These are phyloP conservation scores for Tragelaphus strepsiceros DNA, from an alignment of 2,113 vertebrate genomes.

Conservation along the genomic window DNA sequence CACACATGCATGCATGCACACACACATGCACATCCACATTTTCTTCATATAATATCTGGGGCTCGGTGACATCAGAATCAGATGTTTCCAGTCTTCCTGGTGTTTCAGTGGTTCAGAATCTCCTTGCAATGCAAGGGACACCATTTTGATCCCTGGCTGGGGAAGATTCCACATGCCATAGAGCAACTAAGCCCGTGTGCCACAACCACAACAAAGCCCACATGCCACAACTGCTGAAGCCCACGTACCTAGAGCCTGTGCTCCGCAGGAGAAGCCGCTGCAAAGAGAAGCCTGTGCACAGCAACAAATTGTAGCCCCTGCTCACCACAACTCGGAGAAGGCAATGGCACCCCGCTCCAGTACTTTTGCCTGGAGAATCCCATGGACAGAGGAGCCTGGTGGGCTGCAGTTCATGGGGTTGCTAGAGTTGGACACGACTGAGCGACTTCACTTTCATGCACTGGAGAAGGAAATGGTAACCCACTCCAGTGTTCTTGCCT, in stretches of 20 bases:
- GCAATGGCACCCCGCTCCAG: no score
- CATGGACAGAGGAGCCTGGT: no score
- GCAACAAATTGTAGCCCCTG: background rate
- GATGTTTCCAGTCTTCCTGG: background rate
- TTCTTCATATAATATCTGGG: background rate
- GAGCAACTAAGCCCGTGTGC: background rate
- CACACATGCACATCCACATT: background rate
- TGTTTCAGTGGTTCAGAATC: background rate
- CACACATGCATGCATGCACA: rapidly evolving
- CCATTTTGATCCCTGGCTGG: background rate
- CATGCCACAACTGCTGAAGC: background rate
- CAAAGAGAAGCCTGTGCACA: background rate
- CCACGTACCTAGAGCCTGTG: background rate
- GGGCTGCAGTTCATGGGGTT: no score
- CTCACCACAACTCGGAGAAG: background rate
- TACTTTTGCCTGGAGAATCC: no score
- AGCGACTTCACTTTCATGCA: no score
- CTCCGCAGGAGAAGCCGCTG: background rate
- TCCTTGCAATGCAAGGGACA: background rate
- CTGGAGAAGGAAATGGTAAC: no score
- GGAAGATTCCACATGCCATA: background rate
- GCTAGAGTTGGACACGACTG: no score
- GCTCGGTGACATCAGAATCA: background rate
- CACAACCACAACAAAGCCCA: background rate
- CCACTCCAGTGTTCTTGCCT: no score